Conservation (phyloP, 35 echinoderm and acorn worm species). For the Heliocidaris tuberculata region DNA sequence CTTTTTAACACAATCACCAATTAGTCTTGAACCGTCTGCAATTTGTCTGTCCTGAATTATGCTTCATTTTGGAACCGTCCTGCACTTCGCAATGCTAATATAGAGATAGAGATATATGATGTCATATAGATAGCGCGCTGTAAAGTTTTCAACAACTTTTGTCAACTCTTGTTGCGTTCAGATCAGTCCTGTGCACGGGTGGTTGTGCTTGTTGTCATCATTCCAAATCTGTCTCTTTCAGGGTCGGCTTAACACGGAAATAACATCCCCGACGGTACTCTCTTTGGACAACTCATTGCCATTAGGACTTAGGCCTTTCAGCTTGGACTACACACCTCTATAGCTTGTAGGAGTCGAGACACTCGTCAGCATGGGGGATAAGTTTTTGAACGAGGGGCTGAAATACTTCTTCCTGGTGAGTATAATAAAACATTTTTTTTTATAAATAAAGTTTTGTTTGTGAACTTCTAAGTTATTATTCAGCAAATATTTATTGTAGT, state of each 20-base stretch:
- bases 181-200: neutral
- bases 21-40: too few relatives aligned
- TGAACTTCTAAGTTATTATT: too few relatives aligned
- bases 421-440: neutral
- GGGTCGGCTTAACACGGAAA: neutral
- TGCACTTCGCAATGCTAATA: too few relatives aligned
- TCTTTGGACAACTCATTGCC: neutral
- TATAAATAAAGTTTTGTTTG: too few relatives aligned
- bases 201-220: neutral
- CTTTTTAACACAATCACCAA: neutral
- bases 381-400: conserved; percentile 61
- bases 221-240: neutral
- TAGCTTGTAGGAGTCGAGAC: neutral
- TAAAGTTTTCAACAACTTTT: neutral
- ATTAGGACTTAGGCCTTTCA: neutral
- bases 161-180: neutral
- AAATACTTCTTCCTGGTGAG: conserved; percentile 65
- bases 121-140: neutral
- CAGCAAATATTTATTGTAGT: too few relatives aligned
- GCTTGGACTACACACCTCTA: neutral
- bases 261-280: neutral
- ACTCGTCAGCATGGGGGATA: conserved; percentile 56
- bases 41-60: too few relatives aligned
- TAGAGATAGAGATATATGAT: neutral
- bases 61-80: too few relatives aligned